Conservation (phyloP, 2,888 invertebrate genomes). For the Tipula confusa region DNA sequence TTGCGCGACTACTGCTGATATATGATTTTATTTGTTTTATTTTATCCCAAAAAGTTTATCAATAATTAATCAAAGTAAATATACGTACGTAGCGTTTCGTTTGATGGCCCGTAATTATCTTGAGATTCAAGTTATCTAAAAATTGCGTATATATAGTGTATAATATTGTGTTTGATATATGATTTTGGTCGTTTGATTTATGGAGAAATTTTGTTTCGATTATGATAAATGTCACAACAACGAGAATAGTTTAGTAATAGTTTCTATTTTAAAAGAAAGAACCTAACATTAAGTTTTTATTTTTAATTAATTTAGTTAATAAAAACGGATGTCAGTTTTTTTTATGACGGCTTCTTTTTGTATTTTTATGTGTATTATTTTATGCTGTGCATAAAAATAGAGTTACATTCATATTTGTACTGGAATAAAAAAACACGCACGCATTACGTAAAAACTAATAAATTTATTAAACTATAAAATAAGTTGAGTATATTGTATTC, state of each 20-base stretch:
- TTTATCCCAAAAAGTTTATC: background rate
- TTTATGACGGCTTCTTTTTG: background rate
- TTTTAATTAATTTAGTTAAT: conserved; percentile 8
- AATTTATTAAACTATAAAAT: background rate
- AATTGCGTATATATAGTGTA: background rate
- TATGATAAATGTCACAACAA: background rate
- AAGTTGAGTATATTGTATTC: too few relatives aligned
- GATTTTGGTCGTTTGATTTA: background rate
- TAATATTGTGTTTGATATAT: too few relatives aligned
- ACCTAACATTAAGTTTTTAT: background rate
- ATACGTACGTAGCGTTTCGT: background rate
- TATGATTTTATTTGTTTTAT: background rate
- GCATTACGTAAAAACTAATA: background rate
- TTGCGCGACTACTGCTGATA: conserved; percentile 12
- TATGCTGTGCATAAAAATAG: background rate
- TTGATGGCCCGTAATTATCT: background rate
- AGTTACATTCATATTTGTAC: background rate
- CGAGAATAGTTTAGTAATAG: background rate
- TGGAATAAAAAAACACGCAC: background rate
- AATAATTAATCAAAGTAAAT: conserved; percentile 1
- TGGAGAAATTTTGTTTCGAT: background rate
- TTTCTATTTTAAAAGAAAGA: background rate
- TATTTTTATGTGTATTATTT: background rate
- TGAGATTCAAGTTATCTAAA: background rate
- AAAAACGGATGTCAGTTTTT: background rate